These are phyloP conservation scores for Phalacrocorax carbo DNA, from an alignment of 2,113 vertebrate species.

Conservation along the genomic window DNA sequence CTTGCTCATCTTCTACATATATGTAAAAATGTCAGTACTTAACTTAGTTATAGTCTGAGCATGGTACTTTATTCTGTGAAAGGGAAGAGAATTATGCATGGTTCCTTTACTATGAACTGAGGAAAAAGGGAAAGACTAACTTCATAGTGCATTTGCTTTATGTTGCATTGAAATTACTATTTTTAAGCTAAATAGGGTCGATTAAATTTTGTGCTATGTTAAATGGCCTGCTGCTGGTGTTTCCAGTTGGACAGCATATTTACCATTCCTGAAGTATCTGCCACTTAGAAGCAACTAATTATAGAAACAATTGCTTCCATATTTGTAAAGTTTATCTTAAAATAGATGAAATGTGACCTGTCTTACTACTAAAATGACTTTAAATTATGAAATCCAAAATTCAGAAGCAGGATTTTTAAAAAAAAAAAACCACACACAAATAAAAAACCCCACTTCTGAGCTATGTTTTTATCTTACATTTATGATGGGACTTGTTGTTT, in stretches of 20 bases:
- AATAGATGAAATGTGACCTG: conserved; percentile 27
- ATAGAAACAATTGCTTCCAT: conserved; percentile 51
- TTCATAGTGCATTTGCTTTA: neutral
- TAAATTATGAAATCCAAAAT: neutral
- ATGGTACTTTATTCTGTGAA: neutral
- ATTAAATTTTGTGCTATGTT: neutral
- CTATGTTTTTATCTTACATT: neutral
- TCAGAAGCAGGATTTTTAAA: neutral
- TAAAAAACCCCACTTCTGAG: neutral
- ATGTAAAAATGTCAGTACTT: neutral
- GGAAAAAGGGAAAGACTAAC: neutral
- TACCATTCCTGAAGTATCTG: conserved; percentile 53
- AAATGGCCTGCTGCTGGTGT: neutral
- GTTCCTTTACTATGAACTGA: neutral
- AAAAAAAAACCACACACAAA: too few species aligned
- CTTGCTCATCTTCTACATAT: neutral
- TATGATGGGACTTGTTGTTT: conserved; percentile 9
- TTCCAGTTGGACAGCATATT: conserved; percentile 54
- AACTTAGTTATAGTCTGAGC: neutral
- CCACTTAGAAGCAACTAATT: conserved; percentile 41
- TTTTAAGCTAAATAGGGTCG: neutral
- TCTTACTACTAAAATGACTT: neutral
- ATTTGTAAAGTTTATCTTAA: conserved; percentile 51
- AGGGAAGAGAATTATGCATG: neutral
- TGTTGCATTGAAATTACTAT: neutral